phyloP scores from a whole-genome alignment of 2,888 invertebrate genomes.

The Gisinianus flammeolus region DNA sequence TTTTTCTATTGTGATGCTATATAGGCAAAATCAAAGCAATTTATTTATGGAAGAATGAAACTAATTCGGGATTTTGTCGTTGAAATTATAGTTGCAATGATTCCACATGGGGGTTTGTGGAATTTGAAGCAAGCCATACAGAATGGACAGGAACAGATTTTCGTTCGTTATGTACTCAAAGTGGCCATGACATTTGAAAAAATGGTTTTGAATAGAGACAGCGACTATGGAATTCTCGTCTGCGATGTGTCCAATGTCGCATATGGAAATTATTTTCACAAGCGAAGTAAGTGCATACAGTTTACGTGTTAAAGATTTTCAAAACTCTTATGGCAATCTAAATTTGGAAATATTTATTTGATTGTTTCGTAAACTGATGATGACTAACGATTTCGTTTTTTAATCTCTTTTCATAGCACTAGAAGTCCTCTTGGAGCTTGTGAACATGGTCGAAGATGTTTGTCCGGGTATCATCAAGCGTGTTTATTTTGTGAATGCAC shows the following conservation, averaged over 20 bases:
- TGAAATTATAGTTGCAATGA: slow-evolving; percentile 31
- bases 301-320: no score
- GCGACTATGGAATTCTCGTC: slow-evolving; percentile 34
- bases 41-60: not conserved
- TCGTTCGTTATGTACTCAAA: slow-evolving; percentile 36
- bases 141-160: slow-evolving; percentile 31
- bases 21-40: not conserved
- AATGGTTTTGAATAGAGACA: slow-evolving; percentile 22
- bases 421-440: slow-evolving; percentile 23
- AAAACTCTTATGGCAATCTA: no score
- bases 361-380: no score
- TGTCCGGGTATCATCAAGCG: slow-evolving; percentile 24
- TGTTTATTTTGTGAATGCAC: slow-evolving; percentile 37
- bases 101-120: slow-evolving; percentile 35
- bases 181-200: slow-evolving; percentile 20
- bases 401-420: slow-evolving; percentile 11
- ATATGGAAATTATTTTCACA: slow-evolving; percentile 40
- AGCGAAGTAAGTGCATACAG: slow-evolving; percentile 23
- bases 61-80: not conserved
- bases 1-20: not conserved
- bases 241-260: slow-evolving; percentile 35
- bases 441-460: slow-evolving; percentile 20
- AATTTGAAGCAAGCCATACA: slow-evolving; percentile 37
- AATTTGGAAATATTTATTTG: no score
- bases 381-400: not conserved